phyloP scores from a whole-genome alignment of 2,888 invertebrate genomes.

The Ceriagrion tenellum region DNA sequence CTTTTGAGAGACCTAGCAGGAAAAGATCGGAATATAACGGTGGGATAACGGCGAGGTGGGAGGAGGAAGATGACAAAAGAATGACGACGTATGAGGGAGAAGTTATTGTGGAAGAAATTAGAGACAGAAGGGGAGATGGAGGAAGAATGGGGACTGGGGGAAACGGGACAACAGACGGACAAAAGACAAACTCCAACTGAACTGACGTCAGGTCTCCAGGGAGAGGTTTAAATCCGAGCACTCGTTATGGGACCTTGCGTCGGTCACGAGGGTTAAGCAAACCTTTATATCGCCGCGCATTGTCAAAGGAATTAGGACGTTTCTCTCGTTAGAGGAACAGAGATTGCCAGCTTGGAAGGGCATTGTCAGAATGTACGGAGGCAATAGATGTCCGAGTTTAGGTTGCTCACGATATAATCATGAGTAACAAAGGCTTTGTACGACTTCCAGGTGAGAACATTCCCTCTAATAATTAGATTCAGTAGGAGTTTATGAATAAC shows the following conservation, averaged over 20 bases:
- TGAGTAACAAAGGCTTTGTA: neutral
- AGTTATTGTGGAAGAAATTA: neutral
- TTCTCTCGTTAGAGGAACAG: neutral
- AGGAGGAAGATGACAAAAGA: neutral
- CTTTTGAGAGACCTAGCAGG: too few relatives aligned
- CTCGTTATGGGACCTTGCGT: neutral
- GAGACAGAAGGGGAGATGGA: neutral
- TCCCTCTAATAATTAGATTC: too few relatives aligned
- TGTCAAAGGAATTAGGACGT: neutral
- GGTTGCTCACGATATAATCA: neutral
- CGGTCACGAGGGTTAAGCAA: constrained; percentile 12
- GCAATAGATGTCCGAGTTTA: neutral
- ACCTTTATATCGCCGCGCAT: neutral
- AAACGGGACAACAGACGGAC: constrained; percentile 11
- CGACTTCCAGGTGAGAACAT: neutral
- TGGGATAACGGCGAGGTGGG: neutral
- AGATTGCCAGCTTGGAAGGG: neutral
- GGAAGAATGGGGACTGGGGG: neutral
- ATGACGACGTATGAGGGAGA: neutral
- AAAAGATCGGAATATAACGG: neutral
- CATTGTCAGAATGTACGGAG: neutral
- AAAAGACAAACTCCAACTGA: neutral
- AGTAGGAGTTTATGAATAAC: too few relatives aligned
- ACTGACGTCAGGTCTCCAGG: neutral
- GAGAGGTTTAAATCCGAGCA: neutral